Evolutionary conservation across 1,140 invertebrate species (phyloP).

Genomic region (Penaeus japonicus): DNA sequence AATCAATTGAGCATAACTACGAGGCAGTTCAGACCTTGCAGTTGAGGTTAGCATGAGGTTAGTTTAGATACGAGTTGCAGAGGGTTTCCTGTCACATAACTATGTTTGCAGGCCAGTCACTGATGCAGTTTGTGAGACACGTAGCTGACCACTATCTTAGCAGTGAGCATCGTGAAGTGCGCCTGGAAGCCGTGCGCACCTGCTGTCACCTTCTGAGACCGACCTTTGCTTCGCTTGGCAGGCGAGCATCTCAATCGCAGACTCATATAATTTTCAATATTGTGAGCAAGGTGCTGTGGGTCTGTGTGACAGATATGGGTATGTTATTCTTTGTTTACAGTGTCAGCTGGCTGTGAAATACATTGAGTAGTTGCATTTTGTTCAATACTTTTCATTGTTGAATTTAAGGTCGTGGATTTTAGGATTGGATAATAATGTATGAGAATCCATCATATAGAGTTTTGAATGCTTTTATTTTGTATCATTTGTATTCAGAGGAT

Average conservation of each 20-base stretch:
- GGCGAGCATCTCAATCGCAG: constrained; percentile 20
- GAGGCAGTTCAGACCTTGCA: not conserved
- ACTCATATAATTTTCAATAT: constrained; percentile 81
- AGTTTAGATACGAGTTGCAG: not conserved
- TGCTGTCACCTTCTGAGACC: constrained; percentile 81
- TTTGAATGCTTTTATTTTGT: too few species aligned
- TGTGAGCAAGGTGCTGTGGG: constrained; percentile 86
- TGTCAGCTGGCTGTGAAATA: not conserved
- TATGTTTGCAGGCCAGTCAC: constrained; percentile 74
- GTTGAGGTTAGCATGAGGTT: not conserved
- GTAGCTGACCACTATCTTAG: constrained; percentile 94
- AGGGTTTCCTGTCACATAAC: constrained; percentile 13
- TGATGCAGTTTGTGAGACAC: constrained; percentile 85
- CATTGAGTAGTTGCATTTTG: too few species aligned
- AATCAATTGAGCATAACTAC: not conserved
- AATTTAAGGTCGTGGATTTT: too few species aligned
- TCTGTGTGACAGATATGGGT: constrained; percentile 93
- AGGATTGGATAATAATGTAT: too few species aligned
- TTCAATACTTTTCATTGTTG: too few species aligned
- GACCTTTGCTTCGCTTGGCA: constrained; percentile 36
- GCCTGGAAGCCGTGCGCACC: constrained; percentile 93
- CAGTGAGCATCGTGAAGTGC: constrained; percentile 89
- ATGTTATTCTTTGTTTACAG: constrained; percentile 8
- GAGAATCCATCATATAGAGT: too few species aligned
- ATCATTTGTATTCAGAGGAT: too few species aligned